Evolutionary conservation across 1,140 invertebrate species (phyloP), one percentile per base, ranked within the genome.

Genomic region (Galleria mellonella): DNA sequence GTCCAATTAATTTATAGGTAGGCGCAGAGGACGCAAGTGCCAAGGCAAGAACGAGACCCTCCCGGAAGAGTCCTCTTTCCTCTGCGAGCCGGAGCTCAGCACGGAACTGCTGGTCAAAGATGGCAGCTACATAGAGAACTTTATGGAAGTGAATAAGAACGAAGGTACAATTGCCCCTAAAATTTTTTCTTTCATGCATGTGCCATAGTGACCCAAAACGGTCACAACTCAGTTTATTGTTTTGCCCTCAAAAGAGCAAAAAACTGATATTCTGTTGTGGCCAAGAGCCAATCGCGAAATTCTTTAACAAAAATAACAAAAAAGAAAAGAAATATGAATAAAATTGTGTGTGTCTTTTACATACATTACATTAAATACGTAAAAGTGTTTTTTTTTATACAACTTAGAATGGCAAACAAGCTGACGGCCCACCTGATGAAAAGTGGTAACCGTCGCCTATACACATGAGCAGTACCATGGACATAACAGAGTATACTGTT

Each of bases 41-140:
- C 61, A 73, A 0, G 62, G 51, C 0, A 84, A 82, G 51, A 68
- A 72, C 10, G 81, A 82, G n/a, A 69, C 81, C 0, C 43, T 82
- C 0, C 81, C 77, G 5, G 79, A 84, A 35, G 77, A 84, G 28
- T 81, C 74, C 0, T 84, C 81, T 0, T 84, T 82, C 59, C 62
- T 84, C 11, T 82, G 77, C 33, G 77, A 84, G 28, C 81, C 81
- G 0, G 65, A 75, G 10, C 66, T 84, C 9, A 72, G 67, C 14
- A 61, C 57, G 0, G 77, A 82, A 11, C 44, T 81, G 8, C 44
- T 78, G 7, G 72, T 74, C 0, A 77, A 75, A 30, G 64, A 72
- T 12, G 72, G 64, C 39, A 76, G 66, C 35, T 83, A 83, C 44
- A 72, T 83, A 1, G 79, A 83, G 33, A 75, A 62, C 49, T 79